Conservation (phyloP, 2,888 invertebrate species). For the Cheilosia impressa region DNA sequence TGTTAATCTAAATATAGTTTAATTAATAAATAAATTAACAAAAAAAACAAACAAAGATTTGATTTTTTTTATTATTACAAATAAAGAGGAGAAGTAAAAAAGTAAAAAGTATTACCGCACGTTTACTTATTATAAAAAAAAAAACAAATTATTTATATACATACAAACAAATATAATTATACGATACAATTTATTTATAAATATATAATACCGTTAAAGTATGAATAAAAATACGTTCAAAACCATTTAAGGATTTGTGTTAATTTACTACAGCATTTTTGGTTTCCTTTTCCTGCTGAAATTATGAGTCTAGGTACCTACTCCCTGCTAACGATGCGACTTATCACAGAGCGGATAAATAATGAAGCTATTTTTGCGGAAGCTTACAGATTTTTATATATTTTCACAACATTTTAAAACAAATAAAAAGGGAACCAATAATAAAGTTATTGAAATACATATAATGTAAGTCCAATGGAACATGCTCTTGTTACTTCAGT, state of each 20-base stretch:
- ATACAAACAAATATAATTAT: slow-evolving; percentile 69
- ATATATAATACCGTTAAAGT: slow-evolving; percentile 74
- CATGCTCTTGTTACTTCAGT: too few species aligned
- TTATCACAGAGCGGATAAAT: too few species aligned
- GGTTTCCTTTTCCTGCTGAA: neutral
- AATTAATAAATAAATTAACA: slow-evolving; percentile 42
- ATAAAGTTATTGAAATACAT: too few species aligned
- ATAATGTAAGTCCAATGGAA: too few species aligned
- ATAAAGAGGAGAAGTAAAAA: slow-evolving; percentile 6
- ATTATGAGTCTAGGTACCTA: neutral
- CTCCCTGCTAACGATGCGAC: too few species aligned
- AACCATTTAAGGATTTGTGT: slow-evolving; percentile 16
- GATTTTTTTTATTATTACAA: neutral
- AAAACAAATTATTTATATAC: slow-evolving; percentile 68
- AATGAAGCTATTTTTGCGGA: too few species aligned
- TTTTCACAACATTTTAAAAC: too few species aligned
- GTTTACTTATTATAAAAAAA: slow-evolving; percentile 46
- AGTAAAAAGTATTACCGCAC: slow-evolving; percentile 67
- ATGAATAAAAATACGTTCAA: slow-evolving; percentile 73
- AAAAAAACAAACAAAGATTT: slow-evolving; percentile 31
- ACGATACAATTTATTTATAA: slow-evolving; percentile 75
- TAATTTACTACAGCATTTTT: neutral
- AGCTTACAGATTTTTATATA: too few species aligned
- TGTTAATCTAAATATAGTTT: slow-evolving; percentile 51
- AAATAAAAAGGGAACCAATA: too few species aligned